Evolutionary conservation across 2,888 invertebrate species (phyloP).

Genomic region (Pseudanteris insignis): DNA sequence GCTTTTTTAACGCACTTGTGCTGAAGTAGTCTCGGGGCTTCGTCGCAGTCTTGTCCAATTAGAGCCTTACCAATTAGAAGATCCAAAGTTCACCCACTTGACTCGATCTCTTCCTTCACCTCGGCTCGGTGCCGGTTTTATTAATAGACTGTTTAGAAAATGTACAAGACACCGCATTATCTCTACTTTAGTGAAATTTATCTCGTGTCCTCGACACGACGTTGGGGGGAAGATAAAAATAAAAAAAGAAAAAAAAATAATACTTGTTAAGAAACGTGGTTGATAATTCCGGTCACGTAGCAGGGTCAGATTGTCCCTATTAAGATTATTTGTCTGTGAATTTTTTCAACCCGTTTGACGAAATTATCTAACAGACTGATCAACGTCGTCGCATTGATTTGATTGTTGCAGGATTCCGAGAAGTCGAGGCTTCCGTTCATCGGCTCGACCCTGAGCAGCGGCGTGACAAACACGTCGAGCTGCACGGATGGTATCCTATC

Average conservation of each 20-base stretch:
- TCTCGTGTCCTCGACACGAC: too few species aligned
- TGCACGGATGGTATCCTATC: conserved; percentile 61
- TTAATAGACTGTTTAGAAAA: conserved; percentile 23
- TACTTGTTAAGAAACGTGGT: too few species aligned
- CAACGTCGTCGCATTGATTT: conserved; percentile 9
- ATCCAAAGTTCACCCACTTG: conserved; percentile 34
- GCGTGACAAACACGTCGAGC: conserved; percentile 49
- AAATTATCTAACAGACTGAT: not conserved
- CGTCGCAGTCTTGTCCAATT: conserved; percentile 51
- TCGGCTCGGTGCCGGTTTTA: conserved; percentile 24
- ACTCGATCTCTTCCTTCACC: conserved; percentile 27
- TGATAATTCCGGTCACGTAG: too few species aligned
- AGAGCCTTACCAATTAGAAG: conserved; percentile 54
- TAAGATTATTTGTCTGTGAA: too few species aligned
- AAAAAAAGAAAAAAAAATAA: too few species aligned
- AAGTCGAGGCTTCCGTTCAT: conserved; percentile 61
- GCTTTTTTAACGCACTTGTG: conserved; percentile 19
- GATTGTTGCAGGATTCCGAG: conserved; percentile 63
- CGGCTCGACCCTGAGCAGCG: conserved; percentile 51
- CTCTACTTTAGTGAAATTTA: too few species aligned
- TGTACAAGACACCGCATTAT: too few species aligned
- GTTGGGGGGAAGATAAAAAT: too few species aligned
- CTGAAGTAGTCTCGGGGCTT: conserved; percentile 22
- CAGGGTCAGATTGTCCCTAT: too few species aligned
- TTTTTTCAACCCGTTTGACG: too few species aligned